These are phyloP conservation scores for Eulemur mongoz DNA, from an alignment of 2,797 vertebrate genomes.

Conservation along the genomic window DNA sequence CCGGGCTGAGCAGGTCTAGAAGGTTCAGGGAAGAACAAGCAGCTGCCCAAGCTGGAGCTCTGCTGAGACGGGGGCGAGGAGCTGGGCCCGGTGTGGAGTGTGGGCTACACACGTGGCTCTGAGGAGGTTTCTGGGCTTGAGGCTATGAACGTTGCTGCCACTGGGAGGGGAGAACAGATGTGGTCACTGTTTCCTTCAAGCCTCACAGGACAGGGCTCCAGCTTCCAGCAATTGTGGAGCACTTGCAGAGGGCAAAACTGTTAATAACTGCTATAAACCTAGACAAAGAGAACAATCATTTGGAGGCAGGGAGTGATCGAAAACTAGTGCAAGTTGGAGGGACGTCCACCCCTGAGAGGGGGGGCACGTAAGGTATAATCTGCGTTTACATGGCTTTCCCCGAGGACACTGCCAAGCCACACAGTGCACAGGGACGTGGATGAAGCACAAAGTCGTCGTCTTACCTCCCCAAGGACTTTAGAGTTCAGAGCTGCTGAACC, in stretches of 20 bases:
- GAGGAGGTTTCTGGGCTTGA: background rate
- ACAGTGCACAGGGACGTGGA: rapidly evolving
- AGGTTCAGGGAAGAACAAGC: background rate
- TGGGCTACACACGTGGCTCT: rapidly evolving
- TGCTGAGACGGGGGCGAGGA: background rate
- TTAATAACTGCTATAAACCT: background rate
- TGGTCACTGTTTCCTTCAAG: background rate
- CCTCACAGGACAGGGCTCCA: background rate
- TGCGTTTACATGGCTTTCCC: rapidly evolving
- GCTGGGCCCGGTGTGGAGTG: too few relatives aligned
- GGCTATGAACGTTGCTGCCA: too few relatives aligned
- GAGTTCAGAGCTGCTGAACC: background rate
- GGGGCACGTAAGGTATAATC: rapidly evolving
- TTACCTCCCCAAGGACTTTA: background rate
- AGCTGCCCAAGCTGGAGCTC: background rate
- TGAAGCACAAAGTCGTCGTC: too few relatives aligned
- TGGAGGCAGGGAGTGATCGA: background rate
- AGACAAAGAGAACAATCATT: background rate
- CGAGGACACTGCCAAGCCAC: too few relatives aligned
- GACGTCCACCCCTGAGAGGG: too few relatives aligned
- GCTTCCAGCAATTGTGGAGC: background rate
- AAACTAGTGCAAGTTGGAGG: background rate
- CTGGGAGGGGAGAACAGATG: background rate
- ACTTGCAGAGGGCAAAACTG: background rate
- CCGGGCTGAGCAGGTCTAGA: background rate